These are phyloP conservation scores for Natrix natrix DNA, from an alignment of 2,797 vertebrate species.

Conservation along the genomic window DNA sequence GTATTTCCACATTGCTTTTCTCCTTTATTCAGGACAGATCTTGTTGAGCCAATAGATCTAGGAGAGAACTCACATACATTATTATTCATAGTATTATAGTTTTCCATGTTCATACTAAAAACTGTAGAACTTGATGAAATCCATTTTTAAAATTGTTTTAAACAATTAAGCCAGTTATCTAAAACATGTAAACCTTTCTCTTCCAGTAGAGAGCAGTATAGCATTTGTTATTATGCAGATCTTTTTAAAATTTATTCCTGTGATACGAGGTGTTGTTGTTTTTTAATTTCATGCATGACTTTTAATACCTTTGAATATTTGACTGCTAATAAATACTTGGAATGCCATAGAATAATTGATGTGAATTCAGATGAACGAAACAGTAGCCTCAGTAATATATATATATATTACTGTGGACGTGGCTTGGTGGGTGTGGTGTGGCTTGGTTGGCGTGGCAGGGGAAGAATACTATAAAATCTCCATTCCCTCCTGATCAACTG, in stretches of 20 bases:
- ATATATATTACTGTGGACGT: background rate
- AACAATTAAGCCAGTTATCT: background rate
- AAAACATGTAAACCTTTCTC: constrained; percentile 7
- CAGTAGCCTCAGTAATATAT: background rate
- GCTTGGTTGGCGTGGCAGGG: no score
- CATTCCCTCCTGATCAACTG: no score
- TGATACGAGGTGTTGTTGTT: background rate
- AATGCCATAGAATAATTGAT: background rate
- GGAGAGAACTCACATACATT: background rate
- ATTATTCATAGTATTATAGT: background rate
- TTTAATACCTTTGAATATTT: constrained; percentile 15
- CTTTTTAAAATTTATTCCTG: constrained; percentile 4
- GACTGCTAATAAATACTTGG: background rate
- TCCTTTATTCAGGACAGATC: background rate
- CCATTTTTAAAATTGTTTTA: background rate
- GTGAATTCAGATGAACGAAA: background rate
- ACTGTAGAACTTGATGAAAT: background rate
- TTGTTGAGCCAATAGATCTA: background rate
- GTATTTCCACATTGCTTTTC: background rate
- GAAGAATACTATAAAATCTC: no score
- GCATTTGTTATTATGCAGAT: constrained; percentile 47
- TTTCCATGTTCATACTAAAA: background rate
- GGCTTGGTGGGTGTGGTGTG: no score
- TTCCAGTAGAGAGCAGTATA: constrained; percentile 75
- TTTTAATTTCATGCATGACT: background rate